Conservation (phyloP, 1,140 invertebrate species). For the Venturia canescens region DNA sequence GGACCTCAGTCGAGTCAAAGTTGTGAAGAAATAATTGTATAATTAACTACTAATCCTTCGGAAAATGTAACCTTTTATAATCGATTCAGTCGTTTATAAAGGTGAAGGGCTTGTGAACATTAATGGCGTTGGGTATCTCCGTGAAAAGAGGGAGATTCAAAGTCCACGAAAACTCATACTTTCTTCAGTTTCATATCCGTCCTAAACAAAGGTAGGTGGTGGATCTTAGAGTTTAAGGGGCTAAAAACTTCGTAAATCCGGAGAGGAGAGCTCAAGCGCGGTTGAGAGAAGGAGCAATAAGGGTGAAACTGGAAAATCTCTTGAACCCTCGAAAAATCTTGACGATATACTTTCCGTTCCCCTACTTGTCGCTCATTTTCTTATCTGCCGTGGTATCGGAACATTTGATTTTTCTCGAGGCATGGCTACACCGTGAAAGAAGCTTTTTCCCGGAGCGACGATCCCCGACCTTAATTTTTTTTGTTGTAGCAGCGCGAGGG, state of each 20-base stretch:
- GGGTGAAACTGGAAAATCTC: conserved; percentile 17
- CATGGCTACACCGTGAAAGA: not conserved
- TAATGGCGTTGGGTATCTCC: too few species aligned
- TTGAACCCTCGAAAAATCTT: not conserved
- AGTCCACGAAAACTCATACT: not conserved
- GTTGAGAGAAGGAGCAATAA: conserved; percentile 6
- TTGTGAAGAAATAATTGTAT: not conserved
- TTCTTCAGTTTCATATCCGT: not conserved
- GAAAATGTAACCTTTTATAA: conserved; percentile 7
- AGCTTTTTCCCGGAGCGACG: not conserved
- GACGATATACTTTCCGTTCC: not conserved
- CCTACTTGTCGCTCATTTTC: not conserved
- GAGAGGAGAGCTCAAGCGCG: not conserved
- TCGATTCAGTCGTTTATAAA: not conserved
- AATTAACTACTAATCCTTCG: conserved; percentile 21
- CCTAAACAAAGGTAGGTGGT: not conserved
- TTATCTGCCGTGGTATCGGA: conserved; percentile 28
- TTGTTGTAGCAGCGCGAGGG: not conserved
- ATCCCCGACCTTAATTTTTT: conserved; percentile 15
- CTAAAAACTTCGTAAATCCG: conserved; percentile 34
- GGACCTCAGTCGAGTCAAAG: not conserved
- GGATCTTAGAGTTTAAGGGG: conserved; percentile 19
- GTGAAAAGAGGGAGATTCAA: not conserved
- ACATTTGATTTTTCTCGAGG: conserved; percentile 17
- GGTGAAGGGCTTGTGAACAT: conserved; percentile 12